Conservation (phyloP, 2,113 vertebrate genomes). For the Ictalurus furcatus region DNA sequence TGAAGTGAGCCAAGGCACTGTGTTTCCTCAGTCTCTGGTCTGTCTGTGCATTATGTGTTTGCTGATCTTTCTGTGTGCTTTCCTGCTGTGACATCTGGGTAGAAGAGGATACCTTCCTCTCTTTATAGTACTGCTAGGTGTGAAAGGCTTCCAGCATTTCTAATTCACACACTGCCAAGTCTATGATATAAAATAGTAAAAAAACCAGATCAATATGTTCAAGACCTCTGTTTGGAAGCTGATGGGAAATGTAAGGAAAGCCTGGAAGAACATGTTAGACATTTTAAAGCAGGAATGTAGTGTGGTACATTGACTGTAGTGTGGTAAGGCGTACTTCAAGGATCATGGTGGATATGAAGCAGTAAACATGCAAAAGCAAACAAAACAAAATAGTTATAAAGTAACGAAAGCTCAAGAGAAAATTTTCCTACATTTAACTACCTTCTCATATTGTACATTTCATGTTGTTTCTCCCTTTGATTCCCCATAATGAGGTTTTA, state of each 20-base stretch:
- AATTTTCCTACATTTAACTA: neutral
- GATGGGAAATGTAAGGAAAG: neutral
- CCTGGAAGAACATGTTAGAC: neutral
- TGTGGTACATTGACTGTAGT: neutral
- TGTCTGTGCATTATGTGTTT: neutral
- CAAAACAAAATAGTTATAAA: neutral
- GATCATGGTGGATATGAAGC: neutral
- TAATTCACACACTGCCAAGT: neutral
- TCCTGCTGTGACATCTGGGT: neutral
- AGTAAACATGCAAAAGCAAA: neutral
- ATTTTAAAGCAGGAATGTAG: neutral
- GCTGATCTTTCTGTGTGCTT: neutral
- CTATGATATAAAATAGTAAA: neutral
- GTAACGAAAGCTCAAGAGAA: neutral
- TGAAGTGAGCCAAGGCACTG: conserved; percentile 23
- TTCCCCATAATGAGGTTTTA: neutral
- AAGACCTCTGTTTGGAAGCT: neutral
- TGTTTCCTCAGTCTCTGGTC: neutral
- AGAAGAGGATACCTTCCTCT: neutral
- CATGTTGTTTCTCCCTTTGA: neutral
- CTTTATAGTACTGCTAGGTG: neutral
- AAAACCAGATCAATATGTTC: neutral
- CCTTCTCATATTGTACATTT: neutral
- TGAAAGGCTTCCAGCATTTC: neutral
- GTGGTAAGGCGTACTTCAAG: neutral